phyloP scores from a whole-genome alignment of 2,113 vertebrate species.

The Chrysemys picta region DNA sequence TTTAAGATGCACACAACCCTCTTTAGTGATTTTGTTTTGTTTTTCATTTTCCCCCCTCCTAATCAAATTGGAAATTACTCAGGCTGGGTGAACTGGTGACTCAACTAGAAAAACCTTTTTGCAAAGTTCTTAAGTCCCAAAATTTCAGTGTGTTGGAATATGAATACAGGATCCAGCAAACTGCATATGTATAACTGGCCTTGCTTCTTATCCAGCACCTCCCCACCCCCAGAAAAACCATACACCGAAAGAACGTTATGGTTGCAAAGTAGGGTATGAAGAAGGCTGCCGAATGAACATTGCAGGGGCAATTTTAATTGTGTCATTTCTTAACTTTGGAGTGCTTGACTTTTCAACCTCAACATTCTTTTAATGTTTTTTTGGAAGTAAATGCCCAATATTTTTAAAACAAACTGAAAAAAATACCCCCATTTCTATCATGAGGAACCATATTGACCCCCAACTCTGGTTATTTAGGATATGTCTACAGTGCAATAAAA shows the following conservation, averaged over 20 bases:
- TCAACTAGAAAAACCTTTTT: background rate
- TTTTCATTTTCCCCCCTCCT: background rate
- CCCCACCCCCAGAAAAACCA: background rate
- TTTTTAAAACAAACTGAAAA: background rate
- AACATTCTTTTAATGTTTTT: background rate
- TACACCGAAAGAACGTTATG: background rate
- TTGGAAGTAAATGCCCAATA: background rate
- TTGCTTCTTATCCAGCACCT: background rate
- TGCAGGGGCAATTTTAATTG: background rate
- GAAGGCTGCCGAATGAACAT: background rate
- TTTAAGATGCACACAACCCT: background rate
- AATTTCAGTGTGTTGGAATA: background rate
- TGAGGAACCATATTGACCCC: background rate
- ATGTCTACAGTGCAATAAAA: background rate
- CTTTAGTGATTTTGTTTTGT: constrained; percentile 7
- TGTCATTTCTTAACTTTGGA: background rate
- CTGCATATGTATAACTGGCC: background rate
- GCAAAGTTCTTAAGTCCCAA: background rate
- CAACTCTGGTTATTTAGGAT: background rate
- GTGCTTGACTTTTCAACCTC: background rate
- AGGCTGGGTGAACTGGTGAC: background rate
- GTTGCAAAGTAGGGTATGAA: background rate
- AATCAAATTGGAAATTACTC: background rate
- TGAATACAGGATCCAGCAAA: background rate
- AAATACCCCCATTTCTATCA: background rate